phyloP scores from a whole-genome alignment of 35 echinoderm and acorn worm species.

The Patiria miniata region DNA sequence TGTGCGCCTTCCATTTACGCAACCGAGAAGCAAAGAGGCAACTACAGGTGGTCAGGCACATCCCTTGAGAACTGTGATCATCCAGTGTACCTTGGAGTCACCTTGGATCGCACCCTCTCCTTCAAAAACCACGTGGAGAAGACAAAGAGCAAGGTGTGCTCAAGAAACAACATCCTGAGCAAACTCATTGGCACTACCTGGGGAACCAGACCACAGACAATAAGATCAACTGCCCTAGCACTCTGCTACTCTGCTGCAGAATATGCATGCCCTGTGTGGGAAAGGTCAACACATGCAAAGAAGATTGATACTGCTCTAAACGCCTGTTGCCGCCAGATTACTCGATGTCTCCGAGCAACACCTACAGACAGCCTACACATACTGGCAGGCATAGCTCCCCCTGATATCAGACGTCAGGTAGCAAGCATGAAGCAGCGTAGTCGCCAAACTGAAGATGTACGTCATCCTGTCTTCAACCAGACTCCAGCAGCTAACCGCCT shows the following conservation, averaged over 20 bases:
- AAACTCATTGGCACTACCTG: too few relatives aligned
- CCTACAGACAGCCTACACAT: too few relatives aligned
- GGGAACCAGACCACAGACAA: too few relatives aligned
- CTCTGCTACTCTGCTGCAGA: too few relatives aligned
- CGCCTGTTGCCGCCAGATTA: slow-evolving; percentile 36
- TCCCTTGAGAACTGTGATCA: slow-evolving; percentile 3
- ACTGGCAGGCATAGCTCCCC: too few relatives aligned
- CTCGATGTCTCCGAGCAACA: slow-evolving; percentile 34
- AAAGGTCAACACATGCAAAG: slow-evolving; percentile 11
- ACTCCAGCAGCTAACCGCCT: too few relatives aligned
- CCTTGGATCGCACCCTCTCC: slow-evolving; percentile 16
- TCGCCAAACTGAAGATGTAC: too few relatives aligned
- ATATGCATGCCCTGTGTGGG: slow-evolving; percentile 45
- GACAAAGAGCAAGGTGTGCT: neutral
- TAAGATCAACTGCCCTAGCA: too few relatives aligned
- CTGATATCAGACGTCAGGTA: too few relatives aligned
- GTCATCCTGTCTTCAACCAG: too few relatives aligned
- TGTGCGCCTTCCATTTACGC: slow-evolving; percentile 6
- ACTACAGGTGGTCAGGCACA: neutral
- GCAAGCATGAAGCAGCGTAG: too few relatives aligned
- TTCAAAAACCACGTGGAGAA: slow-evolving; percentile 24
- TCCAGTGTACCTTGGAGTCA: slow-evolving; percentile 3
- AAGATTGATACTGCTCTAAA: slow-evolving; percentile 16
- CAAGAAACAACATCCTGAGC: slow-evolving; percentile 23
- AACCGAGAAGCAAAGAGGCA: neutral